Base-by-base conservation (phyloP, 2,113 vertebrate genomes). In the Saccopteryx bilineata region DNA sequence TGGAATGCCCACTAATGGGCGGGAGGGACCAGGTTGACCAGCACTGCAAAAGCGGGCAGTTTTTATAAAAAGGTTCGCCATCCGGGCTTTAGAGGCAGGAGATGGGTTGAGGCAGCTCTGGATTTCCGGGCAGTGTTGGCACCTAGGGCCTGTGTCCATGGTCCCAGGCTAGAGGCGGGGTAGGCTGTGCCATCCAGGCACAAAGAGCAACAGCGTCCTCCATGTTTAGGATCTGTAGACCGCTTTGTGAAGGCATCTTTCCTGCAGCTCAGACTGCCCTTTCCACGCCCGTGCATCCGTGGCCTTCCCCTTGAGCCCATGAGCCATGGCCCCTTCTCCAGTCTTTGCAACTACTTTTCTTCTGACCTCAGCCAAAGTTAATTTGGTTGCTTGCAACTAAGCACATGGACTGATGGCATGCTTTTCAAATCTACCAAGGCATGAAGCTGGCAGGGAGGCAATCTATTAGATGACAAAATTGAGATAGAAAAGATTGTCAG, bases 61-160 rank as follows among this genome's bases (percentile, higher is more conserved):
- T 39, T 39, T 39, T 39, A 39, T 39, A 39, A 39, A 39, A 2
- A 39, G 39, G 39, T 39, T 39, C 39, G 39, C 39, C 39, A 39
- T 39, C 39, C 2, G 39, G 39, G 39, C 39, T 39, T 3, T 39
- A 39, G 39, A 39, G 39, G 28, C 26, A 52, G 18, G 28, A 89
- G 48, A 66, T 12, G 9, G 48, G 65, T 15, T 5, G 9, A 26
- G 1, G 6, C 14, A 28, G 75, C 46, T 82, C 78, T 7, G 19
- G 10, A 39, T 23, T 83, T 83, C 76, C 0, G 4, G 15, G 31
- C 31, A 48, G 52, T 15, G 2, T 4, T 17, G 28, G 33, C 24
- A 80, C 7, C 19, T 2, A 61, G 50, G 52, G 9, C 23, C 79
- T 48, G 12, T 1, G 12, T 24, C 69, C 8, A 2, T 0, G 1